phyloP scores from a whole-genome alignment of 1,140 invertebrate species.

The Danaus plexippus region DNA sequence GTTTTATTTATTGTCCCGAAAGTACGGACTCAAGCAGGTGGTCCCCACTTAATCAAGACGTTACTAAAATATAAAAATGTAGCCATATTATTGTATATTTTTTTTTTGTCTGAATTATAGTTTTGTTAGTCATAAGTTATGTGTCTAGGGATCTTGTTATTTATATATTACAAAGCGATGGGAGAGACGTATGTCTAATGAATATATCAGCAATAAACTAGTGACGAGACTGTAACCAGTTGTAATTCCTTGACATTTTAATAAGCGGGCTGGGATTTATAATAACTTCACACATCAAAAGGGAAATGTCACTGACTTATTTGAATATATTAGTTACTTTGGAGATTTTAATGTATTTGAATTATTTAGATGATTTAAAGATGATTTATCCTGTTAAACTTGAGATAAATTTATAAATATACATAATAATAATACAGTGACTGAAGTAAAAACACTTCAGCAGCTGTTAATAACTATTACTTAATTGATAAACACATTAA shows the following conservation, averaged over 20 bases:
- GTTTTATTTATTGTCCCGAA: constrained; percentile 60
- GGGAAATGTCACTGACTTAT: too few species aligned
- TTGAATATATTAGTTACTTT: too few species aligned
- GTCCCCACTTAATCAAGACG: constrained; percentile 70
- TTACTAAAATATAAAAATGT: constrained; percentile 63
- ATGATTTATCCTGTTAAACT: too few species aligned
- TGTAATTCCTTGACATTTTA: constrained; percentile 44
- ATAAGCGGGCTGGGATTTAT: constrained; percentile 30
- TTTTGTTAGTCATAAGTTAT: constrained; percentile 58
- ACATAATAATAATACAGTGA: too few species aligned
- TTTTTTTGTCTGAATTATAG: constrained; percentile 64
- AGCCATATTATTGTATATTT: constrained; percentile 34
- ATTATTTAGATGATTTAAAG: too few species aligned
- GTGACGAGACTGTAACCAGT: constrained; percentile 35
- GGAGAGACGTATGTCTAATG: constrained; percentile 62
- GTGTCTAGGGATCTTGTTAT: constrained; percentile 42
- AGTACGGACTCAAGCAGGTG: constrained; percentile 55
- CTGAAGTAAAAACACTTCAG: too few species aligned
- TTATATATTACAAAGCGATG: constrained; percentile 63
- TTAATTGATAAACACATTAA: too few species aligned
- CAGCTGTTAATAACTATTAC: too few species aligned
- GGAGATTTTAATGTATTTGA: too few species aligned
- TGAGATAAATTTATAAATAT: too few species aligned
- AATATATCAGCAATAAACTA: constrained; percentile 67
- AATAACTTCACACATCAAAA: too few species aligned